Evolutionary conservation across 2,888 invertebrate species (phyloP), one percentile per base, ranked within the genome.

Genomic region (Biston stratarius): DNA sequence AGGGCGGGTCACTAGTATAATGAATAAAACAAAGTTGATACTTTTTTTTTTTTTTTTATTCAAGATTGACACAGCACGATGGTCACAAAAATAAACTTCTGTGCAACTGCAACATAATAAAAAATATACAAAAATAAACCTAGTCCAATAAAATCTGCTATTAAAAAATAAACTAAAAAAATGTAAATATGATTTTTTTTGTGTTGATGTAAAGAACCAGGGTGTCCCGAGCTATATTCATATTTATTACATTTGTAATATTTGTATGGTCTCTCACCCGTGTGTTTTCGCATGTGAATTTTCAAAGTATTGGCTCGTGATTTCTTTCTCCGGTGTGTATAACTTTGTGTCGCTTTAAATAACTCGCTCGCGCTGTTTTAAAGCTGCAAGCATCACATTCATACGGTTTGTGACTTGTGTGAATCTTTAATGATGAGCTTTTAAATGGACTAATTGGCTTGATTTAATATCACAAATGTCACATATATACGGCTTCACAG

Each of bases 381-480:
- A 14, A 52, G 5, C 9, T 10, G 7, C 38, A 52, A 6, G 9
- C 10, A 10, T 52, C 52, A 38, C 52, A 52, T 9, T 36, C 1
- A 15, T 38, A 52, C 9, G 52, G 52, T 5, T 38, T 38, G 9
- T 52, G 38, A 9, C 52, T 38, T 0, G 52, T 52, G 15, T 52
- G 36, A 0, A 8, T 38, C 9, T 52, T 14, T 52, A 52, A 14
- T n/a, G n/a, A 9, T 52, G 51, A 0, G n/a, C 51, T 36, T 52
- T 52, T 36, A 52, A 52, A n/a, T 52, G 51, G 9, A 34, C 34
- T 5, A 36, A 14, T 24, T 52, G 51, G 34, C 9, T 52, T 8
- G 51, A n/a, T n/a, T 36, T n/a, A 8, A 36, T 36, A 36, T 52
- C 51, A 7, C 51, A 52, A 7, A 52, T 52, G 9, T 52, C 36